Percentiles rank a stretch among this genome's conserved stretches.
These are phyloP conservation scores for Planococcus citri DNA, from an alignment of 1,140 invertebrate genomes.

Conservation along the genomic window DNA sequence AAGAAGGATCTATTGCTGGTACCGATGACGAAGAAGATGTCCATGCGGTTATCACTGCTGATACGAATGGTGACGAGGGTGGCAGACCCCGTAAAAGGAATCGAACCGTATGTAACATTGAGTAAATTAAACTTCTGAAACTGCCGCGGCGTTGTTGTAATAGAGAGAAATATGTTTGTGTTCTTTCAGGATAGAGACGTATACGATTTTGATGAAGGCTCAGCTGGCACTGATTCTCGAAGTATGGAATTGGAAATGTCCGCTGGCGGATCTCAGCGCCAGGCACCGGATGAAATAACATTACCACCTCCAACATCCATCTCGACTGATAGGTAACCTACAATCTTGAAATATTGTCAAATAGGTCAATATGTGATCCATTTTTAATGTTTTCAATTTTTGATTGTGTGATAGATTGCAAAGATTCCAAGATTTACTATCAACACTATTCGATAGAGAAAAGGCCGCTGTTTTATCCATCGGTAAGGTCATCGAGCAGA, in stretches of 20 bases:
- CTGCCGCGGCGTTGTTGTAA: not conserved
- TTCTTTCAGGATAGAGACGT: not conserved
- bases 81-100: slow-evolving; percentile 1
- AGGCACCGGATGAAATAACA: not conserved
- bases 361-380: too few relatives aligned
- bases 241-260: slow-evolving; percentile 18
- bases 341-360: too few relatives aligned
- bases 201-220: not conserved
- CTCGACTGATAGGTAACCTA: slow-evolving; percentile 23
- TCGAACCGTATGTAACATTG: not conserved
- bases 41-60: slow-evolving; percentile 25
- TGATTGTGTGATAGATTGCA: too few relatives aligned
- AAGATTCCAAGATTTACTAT: slow-evolving; percentile 51
- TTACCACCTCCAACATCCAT: slow-evolving; percentile 23
- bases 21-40: slow-evolving; percentile 26
- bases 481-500: slow-evolving; percentile 47
- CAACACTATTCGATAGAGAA: slow-evolving; percentile 52
- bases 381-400: too few relatives aligned
- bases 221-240: not conserved
- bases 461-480: too few relatives aligned
- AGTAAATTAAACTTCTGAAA: not conserved
- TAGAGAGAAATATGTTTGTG: not conserved
- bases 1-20: not conserved
- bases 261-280: not conserved
- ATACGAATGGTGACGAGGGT: not conserved